Evolutionary conservation across 2,113 vertebrate genomes (phyloP).

Genomic region (Rissa tridactyla): DNA sequence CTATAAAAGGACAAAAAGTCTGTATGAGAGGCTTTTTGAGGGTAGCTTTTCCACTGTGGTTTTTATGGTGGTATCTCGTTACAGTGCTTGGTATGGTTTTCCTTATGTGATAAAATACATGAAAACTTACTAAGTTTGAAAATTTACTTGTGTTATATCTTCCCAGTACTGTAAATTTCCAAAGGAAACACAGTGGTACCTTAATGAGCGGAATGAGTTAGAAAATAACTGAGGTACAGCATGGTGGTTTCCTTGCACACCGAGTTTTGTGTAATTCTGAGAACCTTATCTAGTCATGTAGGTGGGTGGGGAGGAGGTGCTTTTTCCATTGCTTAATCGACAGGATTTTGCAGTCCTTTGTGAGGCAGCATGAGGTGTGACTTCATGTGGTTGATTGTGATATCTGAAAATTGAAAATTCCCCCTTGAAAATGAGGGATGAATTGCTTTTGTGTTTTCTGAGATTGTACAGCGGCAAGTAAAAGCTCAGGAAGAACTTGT

Average conservation of each 20-base stretch:
- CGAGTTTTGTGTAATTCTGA: constrained; percentile 35
- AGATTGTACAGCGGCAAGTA: neutral
- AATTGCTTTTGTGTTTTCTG: neutral
- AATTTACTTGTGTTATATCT: neutral
- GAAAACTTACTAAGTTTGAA: neutral
- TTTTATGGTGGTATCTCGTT: neutral
- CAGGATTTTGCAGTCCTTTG: constrained; percentile 6
- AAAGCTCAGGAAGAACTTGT: neutral
- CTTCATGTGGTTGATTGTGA: neutral
- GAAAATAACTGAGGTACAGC: neutral
- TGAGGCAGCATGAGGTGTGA: neutral
- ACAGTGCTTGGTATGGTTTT: neutral
- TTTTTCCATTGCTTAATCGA: constrained; percentile 39
- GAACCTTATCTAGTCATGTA: constrained; percentile 21
- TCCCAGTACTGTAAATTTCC: constrained; percentile 25
- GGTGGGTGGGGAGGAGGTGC: constrained; percentile 39
- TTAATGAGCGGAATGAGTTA: constrained; percentile 24
- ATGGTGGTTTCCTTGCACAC: constrained; percentile 42
- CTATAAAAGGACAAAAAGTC: constrained; percentile 1
- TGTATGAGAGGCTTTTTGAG: neutral
- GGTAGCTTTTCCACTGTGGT: neutral
- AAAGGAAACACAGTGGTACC: constrained; percentile 27
- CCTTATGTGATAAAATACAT: neutral
- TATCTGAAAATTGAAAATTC: neutral
- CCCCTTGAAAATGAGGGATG: neutral